Conservation (phyloP, 2,888 invertebrate genomes). For the Sialis fuliginosa region DNA sequence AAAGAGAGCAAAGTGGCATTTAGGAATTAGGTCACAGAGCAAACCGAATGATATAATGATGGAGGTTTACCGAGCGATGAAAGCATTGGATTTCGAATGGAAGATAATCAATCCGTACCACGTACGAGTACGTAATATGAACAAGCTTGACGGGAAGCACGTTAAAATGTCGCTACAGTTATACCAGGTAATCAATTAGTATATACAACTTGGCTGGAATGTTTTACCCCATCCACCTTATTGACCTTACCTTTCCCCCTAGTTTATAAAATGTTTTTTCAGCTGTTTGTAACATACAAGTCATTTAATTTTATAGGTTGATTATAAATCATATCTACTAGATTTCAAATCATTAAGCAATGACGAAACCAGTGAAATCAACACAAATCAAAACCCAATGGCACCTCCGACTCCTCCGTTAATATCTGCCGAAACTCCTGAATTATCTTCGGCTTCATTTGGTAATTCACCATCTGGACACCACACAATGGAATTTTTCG, state of each 20-base stretch:
- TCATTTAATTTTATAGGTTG: conserved; percentile 37
- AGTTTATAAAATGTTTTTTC: not conserved
- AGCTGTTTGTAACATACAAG: not conserved
- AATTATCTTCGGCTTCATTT: too few species aligned
- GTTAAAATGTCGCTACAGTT: conserved; percentile 97
- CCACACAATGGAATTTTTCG: conserved; percentile 99
- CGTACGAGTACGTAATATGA: conserved; percentile 84
- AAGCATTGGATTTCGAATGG: conserved; percentile 96
- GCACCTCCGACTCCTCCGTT: not conserved
- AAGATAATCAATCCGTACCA: conserved; percentile 96
- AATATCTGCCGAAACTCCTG: conserved; percentile 9
- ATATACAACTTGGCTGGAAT: not conserved
- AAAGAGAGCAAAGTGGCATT: conserved; percentile 96
- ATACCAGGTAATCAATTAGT: conserved; percentile 47
- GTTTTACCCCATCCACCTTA: too few species aligned
- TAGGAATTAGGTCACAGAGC: conserved; percentile 96
- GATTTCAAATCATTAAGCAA: conserved; percentile 92
- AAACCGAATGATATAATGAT: conserved; percentile 99
- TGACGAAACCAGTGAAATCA: conserved; percentile 34
- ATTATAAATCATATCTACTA: conserved; percentile 90
- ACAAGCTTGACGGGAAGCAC: conserved; percentile 58
- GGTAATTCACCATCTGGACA: conserved; percentile 41
- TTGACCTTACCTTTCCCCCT: not conserved
- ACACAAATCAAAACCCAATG: conserved; percentile 3
- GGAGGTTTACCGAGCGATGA: conserved; percentile 99